Evolutionary conservation across 2,888 invertebrate genomes (phyloP).

Genomic region (Allophyes oxyacanthae): DNA sequence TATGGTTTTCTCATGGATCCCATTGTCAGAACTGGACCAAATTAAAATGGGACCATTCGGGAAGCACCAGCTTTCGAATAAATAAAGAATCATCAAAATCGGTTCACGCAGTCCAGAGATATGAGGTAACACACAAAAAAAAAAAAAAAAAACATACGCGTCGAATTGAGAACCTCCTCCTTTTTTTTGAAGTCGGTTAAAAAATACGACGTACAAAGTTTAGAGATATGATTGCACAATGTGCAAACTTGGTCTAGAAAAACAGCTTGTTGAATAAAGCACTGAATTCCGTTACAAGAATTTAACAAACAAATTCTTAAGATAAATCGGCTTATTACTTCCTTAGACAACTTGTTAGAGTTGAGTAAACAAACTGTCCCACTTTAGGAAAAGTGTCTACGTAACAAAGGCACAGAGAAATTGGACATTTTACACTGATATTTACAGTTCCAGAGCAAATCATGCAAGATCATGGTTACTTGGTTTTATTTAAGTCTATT

Average conservation of each 20-base stretch:
- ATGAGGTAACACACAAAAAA: too few relatives aligned
- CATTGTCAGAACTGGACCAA: too few relatives aligned
- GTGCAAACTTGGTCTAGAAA: slow-evolving; percentile 29
- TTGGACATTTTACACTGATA: slow-evolving; percentile 20
- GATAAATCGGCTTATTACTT: slow-evolving; percentile 47
- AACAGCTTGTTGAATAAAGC: slow-evolving; percentile 26
- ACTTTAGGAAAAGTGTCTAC: slow-evolving; percentile 15
- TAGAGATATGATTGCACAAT: slow-evolving; percentile 26
- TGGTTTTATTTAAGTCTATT: not conserved
- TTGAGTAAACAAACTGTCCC: slow-evolving; percentile 42
- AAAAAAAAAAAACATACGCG: too few relatives aligned
- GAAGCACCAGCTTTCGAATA: too few relatives aligned
- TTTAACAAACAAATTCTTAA: slow-evolving; percentile 45
- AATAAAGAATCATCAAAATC: too few relatives aligned
- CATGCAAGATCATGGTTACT: slow-evolving; percentile 5
- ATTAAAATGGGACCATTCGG: too few relatives aligned
- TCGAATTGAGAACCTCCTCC: too few relatives aligned
- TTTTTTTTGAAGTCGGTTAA: too few relatives aligned
- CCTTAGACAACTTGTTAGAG: slow-evolving; percentile 34
- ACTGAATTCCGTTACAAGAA: slow-evolving; percentile 27
- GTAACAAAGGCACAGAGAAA: slow-evolving; percentile 3
- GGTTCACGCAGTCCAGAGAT: too few relatives aligned
- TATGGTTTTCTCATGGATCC: too few relatives aligned
- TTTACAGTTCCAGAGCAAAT: slow-evolving; percentile 8
- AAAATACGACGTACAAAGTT: slow-evolving; percentile 24